These are phyloP conservation scores for Channa argus DNA, from an alignment of 2,113 vertebrate genomes.

Conservation along the genomic window DNA sequence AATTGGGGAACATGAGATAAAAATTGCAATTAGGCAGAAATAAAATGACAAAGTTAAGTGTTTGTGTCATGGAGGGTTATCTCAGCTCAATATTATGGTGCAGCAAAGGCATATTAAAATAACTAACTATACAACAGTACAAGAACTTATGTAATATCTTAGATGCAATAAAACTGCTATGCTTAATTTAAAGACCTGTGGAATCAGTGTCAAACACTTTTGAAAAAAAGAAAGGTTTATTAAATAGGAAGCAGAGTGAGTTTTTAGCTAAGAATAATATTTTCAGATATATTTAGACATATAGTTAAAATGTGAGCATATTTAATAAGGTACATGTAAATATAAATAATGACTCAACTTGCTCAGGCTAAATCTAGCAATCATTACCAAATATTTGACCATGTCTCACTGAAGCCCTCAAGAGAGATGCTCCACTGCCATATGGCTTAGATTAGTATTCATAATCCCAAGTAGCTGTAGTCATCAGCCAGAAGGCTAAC, in stretches of 20 bases:
- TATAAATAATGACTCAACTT: neutral
- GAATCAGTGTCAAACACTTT: constrained; percentile 2
- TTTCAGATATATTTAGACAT: neutral
- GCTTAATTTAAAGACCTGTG: neutral
- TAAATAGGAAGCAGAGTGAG: neutral
- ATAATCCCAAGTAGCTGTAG: constrained; percentile 64
- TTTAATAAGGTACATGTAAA: neutral
- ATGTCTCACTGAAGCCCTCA: constrained; percentile 47
- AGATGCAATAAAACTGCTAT: constrained; percentile 1
- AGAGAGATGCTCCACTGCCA: constrained; percentile 46
- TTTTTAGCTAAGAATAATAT: neutral
- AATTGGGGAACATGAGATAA: neutral
- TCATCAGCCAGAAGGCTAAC: constrained; percentile 59
- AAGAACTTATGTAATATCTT: neutral
- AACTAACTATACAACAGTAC: neutral
- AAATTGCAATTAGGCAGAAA: neutral
- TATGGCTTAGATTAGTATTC: constrained; percentile 71
- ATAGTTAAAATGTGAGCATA: constrained; percentile 6
- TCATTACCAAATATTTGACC: constrained; percentile 45
- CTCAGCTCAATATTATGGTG: constrained; percentile 17
- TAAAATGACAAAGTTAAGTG: constrained; percentile 25
- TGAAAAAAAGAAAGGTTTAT: neutral
- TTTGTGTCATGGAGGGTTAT: constrained; percentile 28
- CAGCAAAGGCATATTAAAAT: neutral
- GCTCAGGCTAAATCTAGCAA: no score